Evolutionary conservation across 2,113 vertebrate genomes (phyloP), one percentile per base, ranked within the genome.

Genomic region (Panthera uncia): DNA sequence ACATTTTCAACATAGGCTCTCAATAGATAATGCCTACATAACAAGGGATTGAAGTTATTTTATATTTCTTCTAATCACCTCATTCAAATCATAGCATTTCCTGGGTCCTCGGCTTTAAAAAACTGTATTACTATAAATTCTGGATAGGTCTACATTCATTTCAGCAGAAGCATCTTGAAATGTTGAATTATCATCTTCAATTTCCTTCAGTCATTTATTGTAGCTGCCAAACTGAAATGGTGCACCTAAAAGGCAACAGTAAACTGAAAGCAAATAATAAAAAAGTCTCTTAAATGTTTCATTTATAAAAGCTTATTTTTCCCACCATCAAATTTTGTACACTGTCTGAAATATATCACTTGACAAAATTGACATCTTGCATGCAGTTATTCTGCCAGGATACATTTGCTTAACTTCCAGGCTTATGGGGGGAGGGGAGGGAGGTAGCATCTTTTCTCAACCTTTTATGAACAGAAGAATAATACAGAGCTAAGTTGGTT

Each of bases 141-240:
- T 82, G 89, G 98, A 98, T 88, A 23, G 95, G 98, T 98, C 98
- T 98, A 98, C 97, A 93, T 98, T 96, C 94, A 98, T 98, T 94
- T 97, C 98, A 99, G 98, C 98, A 98, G 98, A 78, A 95, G 97
- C 97, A 98, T 99, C 98, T 98, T 98, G 93, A 98, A 98, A 98
- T 95, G 98, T 97, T 98, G 98, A 99, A 99, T 98, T 98, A 98
- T 98, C 98, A 98, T 98, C 98, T 98, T 99, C 99, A 99, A 98
- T 98, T 98, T 98, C 98, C 97, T 98, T 98, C 98, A 99, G 99
- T 97, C 98, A 96, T 98, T 99, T 98, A 98, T 98, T 98, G 98
- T 98, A 98, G 97, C 97, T 96, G 98, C 97, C 98, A 98, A 97
- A 98, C 98, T 98, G 98, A 99, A 99, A 98, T 97, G 97, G 98